Evolutionary conservation across 2,888 invertebrate species (phyloP), one percentile per base, ranked within the genome.

Genomic region (Lasioglossum pauxillum): DNA sequence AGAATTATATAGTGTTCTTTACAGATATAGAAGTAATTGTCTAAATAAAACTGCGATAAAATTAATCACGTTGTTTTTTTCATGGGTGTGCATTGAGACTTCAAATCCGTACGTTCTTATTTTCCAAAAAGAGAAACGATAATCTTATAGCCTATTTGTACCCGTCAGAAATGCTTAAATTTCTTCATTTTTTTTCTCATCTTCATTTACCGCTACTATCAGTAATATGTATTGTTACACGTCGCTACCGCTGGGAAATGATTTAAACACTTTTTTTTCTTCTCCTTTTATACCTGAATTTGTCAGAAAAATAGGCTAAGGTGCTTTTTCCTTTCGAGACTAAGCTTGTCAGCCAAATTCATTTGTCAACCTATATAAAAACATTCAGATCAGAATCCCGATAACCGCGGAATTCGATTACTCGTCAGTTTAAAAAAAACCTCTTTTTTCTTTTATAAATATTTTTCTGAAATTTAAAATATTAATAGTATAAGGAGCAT

Each of bases 91-190:
- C 83, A 93, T 91, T 91, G 87, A 90, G 91, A 92, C 91, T 92
- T 93, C 91, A 92, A 93, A 93, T 92, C 91, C 93, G 80, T 89
- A 90, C 88, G 83, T 64, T 92, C 89, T 89, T 91, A 92, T 88
- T 92, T 90, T 90, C 88, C 86, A 90, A 92, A 91, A 44, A 71
- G n/a, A 71, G 38, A 71, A 71, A 71, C n/a, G 14, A 71, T 71
- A 71, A 71, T 71, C 93, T 93, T 93, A 90, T 82, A 93, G 89
- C 92, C 93, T 94, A 95, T 95, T 95, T 95, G 95, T 95, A 95
- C 95, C 94, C 94, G 92, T 93, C 94, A 94, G 94, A 95, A 95
- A 94, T 93, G 88, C 90, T 91, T 90, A 87, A 90, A 86, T 89
- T 88, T 64, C 64, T 64, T 60, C 60, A n/a, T 60, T 64, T 64